Conservation (phyloP, 2,888 invertebrate genomes). For the Poecilobothrus nobilitatus region DNA sequence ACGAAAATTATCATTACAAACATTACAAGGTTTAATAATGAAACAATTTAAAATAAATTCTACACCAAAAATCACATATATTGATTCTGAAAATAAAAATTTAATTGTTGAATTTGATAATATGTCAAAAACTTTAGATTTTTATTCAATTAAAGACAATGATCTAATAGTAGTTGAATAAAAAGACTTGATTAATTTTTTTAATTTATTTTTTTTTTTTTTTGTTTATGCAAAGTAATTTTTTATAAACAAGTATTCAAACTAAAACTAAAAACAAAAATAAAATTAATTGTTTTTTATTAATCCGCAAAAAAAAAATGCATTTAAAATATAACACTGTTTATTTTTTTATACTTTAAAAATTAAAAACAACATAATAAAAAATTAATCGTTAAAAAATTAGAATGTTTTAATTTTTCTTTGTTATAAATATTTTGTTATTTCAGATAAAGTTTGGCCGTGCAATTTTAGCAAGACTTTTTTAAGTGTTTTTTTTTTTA, state of each 20-base stretch:
- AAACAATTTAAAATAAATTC: constrained; percentile 56
- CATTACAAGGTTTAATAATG: constrained; percentile 70
- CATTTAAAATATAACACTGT: neutral
- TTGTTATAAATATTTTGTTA: too few species aligned
- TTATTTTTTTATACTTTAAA: neutral
- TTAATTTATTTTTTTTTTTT: too few species aligned
- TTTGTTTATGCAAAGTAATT: too few species aligned
- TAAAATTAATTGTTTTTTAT: neutral
- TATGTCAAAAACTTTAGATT: constrained; percentile 70
- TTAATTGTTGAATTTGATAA: constrained; percentile 71
- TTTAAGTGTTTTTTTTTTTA: too few species aligned
- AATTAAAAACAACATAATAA: too few species aligned
- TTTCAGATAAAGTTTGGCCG: too few species aligned
- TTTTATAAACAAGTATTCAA: neutral
- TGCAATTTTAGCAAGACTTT: too few species aligned
- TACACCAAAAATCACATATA: constrained; percentile 41
- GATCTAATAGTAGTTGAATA: constrained; percentile 68
- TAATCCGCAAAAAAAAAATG: neutral
- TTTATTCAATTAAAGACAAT: constrained; percentile 75
- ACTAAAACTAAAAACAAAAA: neutral
- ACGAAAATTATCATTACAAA: constrained; percentile 70
- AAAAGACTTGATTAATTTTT: constrained; percentile 29
- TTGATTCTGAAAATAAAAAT: constrained; percentile 52
- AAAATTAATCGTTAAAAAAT: too few species aligned
- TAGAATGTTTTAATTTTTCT: too few species aligned